Percentiles rank a stretch among this genome's conserved stretches.
Evolutionary conservation across 2,888 invertebrate species (phyloP).

Genomic region (Actias luna): DNA sequence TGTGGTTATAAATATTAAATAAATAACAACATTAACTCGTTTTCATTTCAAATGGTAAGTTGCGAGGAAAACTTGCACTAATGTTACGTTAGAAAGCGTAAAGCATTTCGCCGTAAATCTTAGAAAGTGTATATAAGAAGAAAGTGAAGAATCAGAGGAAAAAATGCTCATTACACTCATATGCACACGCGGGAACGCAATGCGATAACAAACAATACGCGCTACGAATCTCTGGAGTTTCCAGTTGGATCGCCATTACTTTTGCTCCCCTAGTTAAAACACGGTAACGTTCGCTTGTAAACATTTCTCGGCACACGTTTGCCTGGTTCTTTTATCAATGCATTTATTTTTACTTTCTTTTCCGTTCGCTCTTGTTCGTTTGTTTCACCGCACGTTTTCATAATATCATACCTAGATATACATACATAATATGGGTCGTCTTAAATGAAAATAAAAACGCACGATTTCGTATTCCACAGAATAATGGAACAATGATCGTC

Average conservation of each 20-base stretch:
- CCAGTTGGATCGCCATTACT: constrained; percentile 65
- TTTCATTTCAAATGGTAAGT: constrained; percentile 69
- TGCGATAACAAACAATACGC: constrained; percentile 52
- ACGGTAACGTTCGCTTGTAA: constrained; percentile 56
- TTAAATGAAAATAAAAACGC: constrained; percentile 51
- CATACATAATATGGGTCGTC: constrained; percentile 20
- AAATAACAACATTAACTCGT: constrained; percentile 58
- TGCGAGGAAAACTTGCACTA: constrained; percentile 77
- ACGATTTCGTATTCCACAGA: constrained; percentile 33
- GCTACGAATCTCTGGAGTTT: constrained; percentile 57
- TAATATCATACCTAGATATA: constrained; percentile 31
- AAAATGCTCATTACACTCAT: constrained; percentile 62
- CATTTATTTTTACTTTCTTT: constrained; percentile 81
- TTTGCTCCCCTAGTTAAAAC: constrained; percentile 68
- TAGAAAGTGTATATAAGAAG: constrained; percentile 80
- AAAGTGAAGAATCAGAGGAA: constrained; percentile 79
- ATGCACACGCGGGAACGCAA: constrained; percentile 56
- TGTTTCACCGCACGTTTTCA: constrained; percentile 47
- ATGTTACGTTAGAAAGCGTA: constrained; percentile 78
- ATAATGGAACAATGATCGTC: constrained; percentile 24
- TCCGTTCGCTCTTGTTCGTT: constrained; percentile 76
- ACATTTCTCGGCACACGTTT: constrained; percentile 67
- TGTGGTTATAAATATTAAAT: constrained; percentile 6
- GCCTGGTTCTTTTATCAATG: constrained; percentile 74
- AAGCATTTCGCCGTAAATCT: constrained; percentile 76